Percentiles rank a stretch among this genome's conserved stretches.
Evolutionary conservation across 2,888 invertebrate genomes (phyloP).

Genomic region (Sussaba pulchella): DNA sequence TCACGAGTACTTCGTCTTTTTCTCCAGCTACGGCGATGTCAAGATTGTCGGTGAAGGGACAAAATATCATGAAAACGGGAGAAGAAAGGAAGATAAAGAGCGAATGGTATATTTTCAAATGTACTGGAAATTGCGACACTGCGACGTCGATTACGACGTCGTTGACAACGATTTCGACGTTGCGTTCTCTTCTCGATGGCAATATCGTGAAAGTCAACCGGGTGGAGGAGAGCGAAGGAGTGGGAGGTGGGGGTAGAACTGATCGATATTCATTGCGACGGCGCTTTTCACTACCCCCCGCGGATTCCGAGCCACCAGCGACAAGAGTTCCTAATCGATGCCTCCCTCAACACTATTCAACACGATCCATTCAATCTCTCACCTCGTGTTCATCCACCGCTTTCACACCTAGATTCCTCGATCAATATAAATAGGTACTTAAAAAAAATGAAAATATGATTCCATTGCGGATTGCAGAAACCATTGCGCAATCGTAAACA

Average conservation of each 20-base stretch:
- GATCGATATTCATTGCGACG: conserved; percentile 77
- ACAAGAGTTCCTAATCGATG: conserved; percentile 10
- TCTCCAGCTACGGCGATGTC: not conserved
- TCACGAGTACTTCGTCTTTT: not conserved
- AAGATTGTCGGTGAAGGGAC: not conserved
- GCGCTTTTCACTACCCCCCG: conserved; percentile 68
- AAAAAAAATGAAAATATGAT: no score
- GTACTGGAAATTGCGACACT: not conserved
- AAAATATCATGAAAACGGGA: not conserved
- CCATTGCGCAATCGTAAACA: no score
- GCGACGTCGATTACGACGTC: not conserved
- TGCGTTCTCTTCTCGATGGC: conserved; percentile 32
- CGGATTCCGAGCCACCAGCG: conserved; percentile 24
- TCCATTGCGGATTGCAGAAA: no score
- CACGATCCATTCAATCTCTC: conserved; percentile 11
- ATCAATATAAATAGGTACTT: not conserved
- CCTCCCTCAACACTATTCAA: conserved; percentile 29
- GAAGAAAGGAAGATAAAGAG: not conserved
- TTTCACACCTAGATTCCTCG: not conserved
- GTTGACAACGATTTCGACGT: conserved; percentile 36
- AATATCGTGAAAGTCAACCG: conserved; percentile 43
- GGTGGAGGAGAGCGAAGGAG: no score
- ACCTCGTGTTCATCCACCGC: not conserved
- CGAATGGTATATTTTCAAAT: not conserved
- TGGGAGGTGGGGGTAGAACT: no score